Base-by-base conservation (phyloP, 2,113 vertebrate species). In the Ailurus styani region DNA sequence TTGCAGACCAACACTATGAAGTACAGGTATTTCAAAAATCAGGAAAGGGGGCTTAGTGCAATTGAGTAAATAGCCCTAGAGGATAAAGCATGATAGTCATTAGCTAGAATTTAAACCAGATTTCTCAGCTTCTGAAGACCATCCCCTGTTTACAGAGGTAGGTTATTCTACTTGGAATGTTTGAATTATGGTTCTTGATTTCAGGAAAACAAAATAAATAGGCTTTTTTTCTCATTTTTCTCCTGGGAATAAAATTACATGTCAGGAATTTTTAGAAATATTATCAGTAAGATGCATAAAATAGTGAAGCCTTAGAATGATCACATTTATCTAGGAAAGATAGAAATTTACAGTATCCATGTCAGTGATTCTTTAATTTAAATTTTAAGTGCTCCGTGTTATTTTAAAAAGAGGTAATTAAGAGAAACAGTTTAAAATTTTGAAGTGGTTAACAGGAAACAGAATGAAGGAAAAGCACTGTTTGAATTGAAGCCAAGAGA, bases 401-500 rank as follows among this genome's bases (percentile, higher is more conserved):
- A 82, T 78, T 90, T 96, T 93, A 31, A 45, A 87, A 97, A 82
- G 45, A 87, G 42, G 10, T 37, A 5, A 77, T 78, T 94, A 70
- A 81, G 96, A 82, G 62, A 91, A 83, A 73, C 2, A 25, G 31
- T 85, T 66, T 81, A 73, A 70, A 87, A 64, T 77, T 94, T 37
- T 78, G 18, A 87, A 82, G 25, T 85, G 42, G 54, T 40, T 81
- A 93, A 1, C 27, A 91, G 60, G 68, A 93, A 87, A 87, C 3
- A 81, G 34, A 90, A 92, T 66, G 11, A 91, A 42, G 31, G 40
- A 57, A 92, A 92, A 86, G 15, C 23, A 62, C 15, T 50, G 4
- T 62, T 79, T 85, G 21, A 95, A 78, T 82, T 89, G 93, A 92
- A 97, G n/a, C 57, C 72, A 64, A 97, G 40, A 54, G 18, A 96